A percentile compares a stretch with the other conserved stretches of the same genome.
phyloP scores from a whole-genome alignment of 2,888 invertebrate genomes.

The Synergus gifuensis region DNA sequence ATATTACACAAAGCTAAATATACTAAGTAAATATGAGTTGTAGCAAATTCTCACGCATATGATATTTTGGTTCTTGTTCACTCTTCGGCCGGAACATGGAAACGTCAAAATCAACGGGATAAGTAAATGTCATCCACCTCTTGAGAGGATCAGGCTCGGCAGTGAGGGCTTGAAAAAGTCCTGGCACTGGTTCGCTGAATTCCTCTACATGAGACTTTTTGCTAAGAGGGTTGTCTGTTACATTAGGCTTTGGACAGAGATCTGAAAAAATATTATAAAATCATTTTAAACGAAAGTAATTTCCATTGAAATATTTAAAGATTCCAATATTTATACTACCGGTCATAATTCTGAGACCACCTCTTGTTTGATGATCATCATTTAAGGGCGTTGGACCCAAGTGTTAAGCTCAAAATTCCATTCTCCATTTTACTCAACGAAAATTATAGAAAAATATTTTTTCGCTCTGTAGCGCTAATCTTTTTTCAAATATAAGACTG shows the following conservation, averaged over 20 bases:
- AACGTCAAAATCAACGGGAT: slow-evolving; percentile 86
- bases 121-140: slow-evolving; percentile 92
- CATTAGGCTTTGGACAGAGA: slow-evolving; percentile 92
- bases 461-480: no score
- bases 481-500: no score
- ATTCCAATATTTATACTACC: no score
- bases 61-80: slow-evolving; percentile 85
- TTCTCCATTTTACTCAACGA: no score
- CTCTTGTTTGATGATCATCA: no score
- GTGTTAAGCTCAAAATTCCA: no score
- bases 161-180: slow-evolving; percentile 90
- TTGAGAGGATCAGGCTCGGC: slow-evolving; percentile 87
- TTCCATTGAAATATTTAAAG: no score
- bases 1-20: not conserved
- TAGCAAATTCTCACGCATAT: slow-evolving; percentile 83
- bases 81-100: slow-evolving; percentile 83
- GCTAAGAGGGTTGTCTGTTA: slow-evolving; percentile 86
- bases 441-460: no score
- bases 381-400: no score
- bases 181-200: slow-evolving; percentile 88
- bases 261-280: slow-evolving; percentile 80
- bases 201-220: slow-evolving; percentile 93
- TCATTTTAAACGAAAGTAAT: no score
- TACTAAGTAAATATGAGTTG: not conserved
- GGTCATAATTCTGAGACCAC: no score